Evolutionary conservation across 2,888 invertebrate species (phyloP).

Genomic region (Rhopalosiphum nymphaeae): DNA sequence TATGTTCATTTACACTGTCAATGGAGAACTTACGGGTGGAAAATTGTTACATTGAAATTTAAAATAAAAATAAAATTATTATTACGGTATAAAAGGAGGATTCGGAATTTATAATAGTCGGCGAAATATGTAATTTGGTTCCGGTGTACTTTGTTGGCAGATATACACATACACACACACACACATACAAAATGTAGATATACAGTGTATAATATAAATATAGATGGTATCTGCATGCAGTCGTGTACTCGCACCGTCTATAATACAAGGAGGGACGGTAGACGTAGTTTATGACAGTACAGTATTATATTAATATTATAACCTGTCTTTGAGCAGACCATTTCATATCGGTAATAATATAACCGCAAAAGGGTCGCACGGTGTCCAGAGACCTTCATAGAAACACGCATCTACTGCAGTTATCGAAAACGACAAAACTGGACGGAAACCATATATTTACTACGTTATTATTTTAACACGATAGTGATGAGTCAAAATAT

Average conservation of each 20-base stretch:
- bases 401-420: not conserved
- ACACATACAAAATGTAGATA: not conserved
- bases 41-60: not conserved
- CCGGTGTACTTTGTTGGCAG: not conserved
- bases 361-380: not conserved
- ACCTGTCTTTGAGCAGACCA: not conserved
- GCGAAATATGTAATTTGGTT: conserved; percentile 42
- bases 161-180: not conserved
- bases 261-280: no score
- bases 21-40: not conserved
- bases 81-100: not conserved
- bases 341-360: conserved; percentile 14
- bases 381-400: not conserved
- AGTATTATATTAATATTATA: not conserved
- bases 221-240: not conserved
- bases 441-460: not conserved
- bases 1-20: not conserved
- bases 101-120: not conserved
- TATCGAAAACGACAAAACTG: not conserved
- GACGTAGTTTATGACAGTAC: not conserved
- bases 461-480: not conserved
- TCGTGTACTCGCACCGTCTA: not conserved
- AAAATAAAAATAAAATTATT: not conserved
- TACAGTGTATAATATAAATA: not conserved
- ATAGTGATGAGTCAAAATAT: not conserved